Evolutionary conservation across 2,797 vertebrate species (phyloP), one percentile per base, ranked within the genome.

Genomic region (Acomys russatus): DNA sequence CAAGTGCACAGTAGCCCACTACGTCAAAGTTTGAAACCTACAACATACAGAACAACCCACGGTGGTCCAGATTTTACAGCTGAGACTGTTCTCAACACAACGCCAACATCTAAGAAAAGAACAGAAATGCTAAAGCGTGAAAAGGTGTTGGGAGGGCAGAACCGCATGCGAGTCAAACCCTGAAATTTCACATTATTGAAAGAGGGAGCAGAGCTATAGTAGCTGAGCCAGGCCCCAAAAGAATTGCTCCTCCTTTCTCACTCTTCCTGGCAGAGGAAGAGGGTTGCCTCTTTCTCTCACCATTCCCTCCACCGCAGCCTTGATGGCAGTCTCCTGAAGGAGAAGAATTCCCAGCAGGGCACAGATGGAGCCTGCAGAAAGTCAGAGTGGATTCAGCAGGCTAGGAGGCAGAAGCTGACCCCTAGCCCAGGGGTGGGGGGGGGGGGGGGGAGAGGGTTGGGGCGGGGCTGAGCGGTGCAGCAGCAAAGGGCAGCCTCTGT

Each of bases 41-140:
- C 38, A 94, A 92, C 82, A 66, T 91, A 94, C 56, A 95, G 70
- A 97, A 90, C 35, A 92, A 88, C 88, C 51, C 51, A 44, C 76
- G 56, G 91, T 83, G 94, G 80, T 95, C 94, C 94, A 95, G 96
- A 97, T 96, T 95, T 82, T 66, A 82, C 86, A 97, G 94, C 35
- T 80, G 74, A 73, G 59, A 20, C 28, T 77, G 61, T 89, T 85
- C 83, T 56, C 51, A 91, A 33, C 44, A 95, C 82, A 94, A 85
- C 54, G 44, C 89, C 92, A 96, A 63, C 86, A 51, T 68, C n/a
- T 85, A 87, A 61, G 79, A 74, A 85, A 87, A 94, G 63, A 80
- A 59, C 22, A 38, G 54, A 92, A 54, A 54, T 78, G 59, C 25
- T 76, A 6, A 59, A 71, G 56, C 33, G 14, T 56, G 22, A 22